These are phyloP conservation scores for Neopipo cinnamomea DNA, from an alignment of 2,113 vertebrate genomes.

Conservation along the genomic window DNA sequence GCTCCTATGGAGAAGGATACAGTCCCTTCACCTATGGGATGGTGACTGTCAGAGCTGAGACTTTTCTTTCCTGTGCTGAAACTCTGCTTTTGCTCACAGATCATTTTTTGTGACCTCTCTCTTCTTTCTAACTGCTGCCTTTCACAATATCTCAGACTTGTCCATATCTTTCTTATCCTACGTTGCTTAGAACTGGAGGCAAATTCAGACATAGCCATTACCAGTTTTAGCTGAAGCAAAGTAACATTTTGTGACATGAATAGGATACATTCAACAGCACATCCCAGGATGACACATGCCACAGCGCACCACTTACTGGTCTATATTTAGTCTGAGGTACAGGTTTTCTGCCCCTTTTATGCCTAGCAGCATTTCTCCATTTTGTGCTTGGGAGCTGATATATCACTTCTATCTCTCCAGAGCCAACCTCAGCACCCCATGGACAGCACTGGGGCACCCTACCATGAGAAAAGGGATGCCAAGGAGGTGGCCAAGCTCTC, in stretches of 20 bases:
- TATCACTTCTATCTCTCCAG: background rate
- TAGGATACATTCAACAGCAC: background rate
- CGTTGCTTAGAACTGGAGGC: background rate
- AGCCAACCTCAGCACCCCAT: background rate
- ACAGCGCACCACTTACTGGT: background rate
- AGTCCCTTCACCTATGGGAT: background rate
- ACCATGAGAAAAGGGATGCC: background rate
- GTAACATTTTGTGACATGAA: background rate
- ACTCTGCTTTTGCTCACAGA: background rate
- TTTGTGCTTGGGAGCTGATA: background rate
- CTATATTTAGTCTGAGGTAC: background rate
- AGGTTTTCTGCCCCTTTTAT: background rate
- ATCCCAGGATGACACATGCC: background rate
- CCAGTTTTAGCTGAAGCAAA: background rate
- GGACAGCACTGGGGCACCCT: background rate
- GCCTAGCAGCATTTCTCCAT: background rate
- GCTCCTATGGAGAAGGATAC: background rate
- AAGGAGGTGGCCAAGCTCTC: accelerated
- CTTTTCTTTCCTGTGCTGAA: background rate
- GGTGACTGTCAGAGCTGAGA: background rate
- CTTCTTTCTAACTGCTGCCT: background rate
- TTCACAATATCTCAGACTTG: background rate
- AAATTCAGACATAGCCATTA: background rate
- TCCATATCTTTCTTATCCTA: background rate
- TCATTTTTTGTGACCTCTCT: background rate